Conservation (phyloP, 2,888 invertebrate genomes). For the Cepaea hortensis region DNA sequence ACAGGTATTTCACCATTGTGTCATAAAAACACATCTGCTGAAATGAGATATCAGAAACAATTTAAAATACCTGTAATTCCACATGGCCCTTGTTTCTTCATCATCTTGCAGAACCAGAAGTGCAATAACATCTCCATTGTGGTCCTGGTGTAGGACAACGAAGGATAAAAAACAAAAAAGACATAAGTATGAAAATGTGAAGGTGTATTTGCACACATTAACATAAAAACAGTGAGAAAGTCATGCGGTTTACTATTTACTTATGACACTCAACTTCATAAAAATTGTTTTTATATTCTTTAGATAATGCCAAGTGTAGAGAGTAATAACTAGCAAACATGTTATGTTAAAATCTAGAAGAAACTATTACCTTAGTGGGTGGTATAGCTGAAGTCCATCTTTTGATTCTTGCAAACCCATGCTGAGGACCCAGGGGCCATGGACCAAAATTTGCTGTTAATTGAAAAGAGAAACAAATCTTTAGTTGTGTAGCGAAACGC, state of each 20-base stretch:
- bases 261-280: no score
- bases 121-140: conserved; percentile 84
- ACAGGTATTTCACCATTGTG: no score
- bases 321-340: no score
- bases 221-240: background rate
- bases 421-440: conserved; percentile 95
- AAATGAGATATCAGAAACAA: no score
- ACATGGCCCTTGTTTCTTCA: conserved; percentile 93
- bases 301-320: no score
- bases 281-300: no score
- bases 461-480: background rate
- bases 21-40: no score
- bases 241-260: no score
- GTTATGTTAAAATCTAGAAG: no score
- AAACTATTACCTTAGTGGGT: conserved; percentile 82
- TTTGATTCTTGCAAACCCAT: conserved; percentile 95
- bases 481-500: background rate
- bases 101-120: conserved; percentile 94
- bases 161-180: no score
- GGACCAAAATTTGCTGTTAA: conserved; percentile 93
- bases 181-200: background rate
- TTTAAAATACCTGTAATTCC: conserved; percentile 85
- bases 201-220: background rate
- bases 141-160: conserved; percentile 47
- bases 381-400: conserved; percentile 93